Evolutionary conservation across 2,888 invertebrate species (phyloP).

Genomic region (Cephus pygmeus): DNA sequence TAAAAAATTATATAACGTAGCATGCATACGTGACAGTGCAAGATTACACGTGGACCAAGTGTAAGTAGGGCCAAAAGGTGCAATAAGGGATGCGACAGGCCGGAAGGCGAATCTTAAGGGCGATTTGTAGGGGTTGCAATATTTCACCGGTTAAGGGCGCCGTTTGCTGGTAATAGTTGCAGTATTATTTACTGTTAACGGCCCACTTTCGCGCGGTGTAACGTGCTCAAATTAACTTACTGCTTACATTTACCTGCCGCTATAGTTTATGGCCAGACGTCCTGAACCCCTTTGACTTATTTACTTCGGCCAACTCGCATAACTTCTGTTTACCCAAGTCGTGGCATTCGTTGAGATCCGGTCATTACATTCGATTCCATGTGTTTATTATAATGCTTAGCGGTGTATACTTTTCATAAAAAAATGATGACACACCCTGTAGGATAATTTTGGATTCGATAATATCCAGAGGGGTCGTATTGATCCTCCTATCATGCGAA

Average conservation of each 20-base stretch:
- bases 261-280: conserved; percentile 34
- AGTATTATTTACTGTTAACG: conserved; percentile 60
- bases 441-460: not conserved
- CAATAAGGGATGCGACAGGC: not conserved
- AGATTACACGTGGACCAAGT: not conserved
- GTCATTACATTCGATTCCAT: not conserved
- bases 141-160: conserved; percentile 40
- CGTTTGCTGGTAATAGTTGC: conserved; percentile 47
- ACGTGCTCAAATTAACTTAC: conserved; percentile 47
- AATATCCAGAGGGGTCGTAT: not conserved
- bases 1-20: not conserved
- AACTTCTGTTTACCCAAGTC: conserved; percentile 34
- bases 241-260: conserved; percentile 38
- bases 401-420: not conserved
- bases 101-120: conserved; percentile 31
- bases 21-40: not conserved
- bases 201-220: conserved; percentile 43
- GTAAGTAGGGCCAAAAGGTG: not conserved
- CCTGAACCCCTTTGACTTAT: conserved; percentile 26
- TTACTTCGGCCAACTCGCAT: conserved; percentile 31
- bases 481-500: not conserved
- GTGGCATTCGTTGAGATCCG: not conserved
- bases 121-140: conserved; percentile 45
- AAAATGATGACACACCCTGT: not conserved
- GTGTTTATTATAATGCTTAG: not conserved